Evolutionary conservation across 2,113 vertebrate species (phyloP), one percentile per base, ranked within the genome.

Genomic region (Gnathonemus echidnorhynchus): DNA sequence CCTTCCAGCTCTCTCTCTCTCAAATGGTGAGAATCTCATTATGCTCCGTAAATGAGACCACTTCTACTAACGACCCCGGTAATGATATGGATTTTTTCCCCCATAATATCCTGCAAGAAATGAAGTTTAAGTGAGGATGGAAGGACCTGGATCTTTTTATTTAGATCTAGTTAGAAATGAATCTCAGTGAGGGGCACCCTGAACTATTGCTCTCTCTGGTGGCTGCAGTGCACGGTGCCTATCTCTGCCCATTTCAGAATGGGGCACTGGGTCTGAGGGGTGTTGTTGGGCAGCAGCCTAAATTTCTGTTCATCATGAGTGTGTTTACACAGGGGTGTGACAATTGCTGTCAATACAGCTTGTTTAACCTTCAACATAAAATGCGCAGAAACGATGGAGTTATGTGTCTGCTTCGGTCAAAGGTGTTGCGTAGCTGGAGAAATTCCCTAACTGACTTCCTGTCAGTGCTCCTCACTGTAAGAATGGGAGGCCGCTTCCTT

Each of bases 81-180:
- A 87, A 74, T 52, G 45, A 39, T 62, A 74, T 90, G 84, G 45
- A 27, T 1, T 21, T n/a, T 88, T 62, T 1, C 10, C 86, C 8
- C 53, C 42, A 21, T 66, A 87, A 87, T 90, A 87, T 74, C 83
- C 45, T 86, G 56, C 53, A 66, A 70, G 86, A 87, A 90, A 74
- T 86, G 15, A 87, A 17, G 39, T 50, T 49, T 70, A 45, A 49
- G 10, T n/a, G 56, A n/a, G 15, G 42, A 15, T 15, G 42, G 39
- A 46, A 89, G 74, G 5, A 58, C 11, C 8, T 70, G 42, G 21
- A 45, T 88, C 49, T 39, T 42, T 86, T 66, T 50, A 42, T 88
- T 83, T 74, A 83, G 53, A 62, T 88, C 35, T 31, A 19, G 17
- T 88, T 48, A 21, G 48, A 80, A 56, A 53, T 46, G 9, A 62